Percentiles rank a stretch among this genome's conserved stretches.
These are phyloP conservation scores for Tanytarsus gracilentus DNA, from an alignment of 2,888 invertebrate genomes.

Conservation along the genomic window DNA sequence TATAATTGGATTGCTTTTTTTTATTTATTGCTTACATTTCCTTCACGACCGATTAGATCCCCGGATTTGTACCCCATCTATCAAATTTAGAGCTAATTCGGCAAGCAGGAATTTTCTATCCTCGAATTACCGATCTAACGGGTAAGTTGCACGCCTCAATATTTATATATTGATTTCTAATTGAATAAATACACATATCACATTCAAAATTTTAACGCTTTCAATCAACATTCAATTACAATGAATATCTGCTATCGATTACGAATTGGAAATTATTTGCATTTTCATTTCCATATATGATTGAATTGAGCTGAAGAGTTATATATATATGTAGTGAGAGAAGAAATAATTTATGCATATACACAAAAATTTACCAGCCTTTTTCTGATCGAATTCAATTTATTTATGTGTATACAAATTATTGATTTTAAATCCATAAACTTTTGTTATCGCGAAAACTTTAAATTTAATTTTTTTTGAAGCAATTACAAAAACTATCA, in stretches of 20 bases:
- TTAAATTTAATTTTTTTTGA: background rate
- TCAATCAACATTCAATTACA: constrained; percentile 28
- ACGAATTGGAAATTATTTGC: constrained; percentile 24
- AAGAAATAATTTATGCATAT: background rate
- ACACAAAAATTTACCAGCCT: constrained; percentile 16
- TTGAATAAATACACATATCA: constrained; percentile 14
- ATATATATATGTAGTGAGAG: background rate
- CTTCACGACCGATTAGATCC: too few relatives aligned
- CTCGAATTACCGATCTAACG: constrained; percentile 73
- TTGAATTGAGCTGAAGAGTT: constrained; percentile 12
- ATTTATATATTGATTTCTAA: constrained; percentile 28
- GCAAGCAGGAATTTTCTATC: constrained; percentile 85
- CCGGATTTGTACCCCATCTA: constrained; percentile 55
- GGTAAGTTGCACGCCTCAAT: constrained; percentile 47
- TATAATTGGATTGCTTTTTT: constrained; percentile 41
- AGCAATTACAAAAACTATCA: too few relatives aligned
- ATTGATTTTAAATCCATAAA: background rate
- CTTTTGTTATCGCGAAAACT: background rate
- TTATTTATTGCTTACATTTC: constrained; percentile 41
- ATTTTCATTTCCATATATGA: constrained; percentile 28
- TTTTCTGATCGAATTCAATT: constrained; percentile 18
- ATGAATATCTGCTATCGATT: constrained; percentile 18
- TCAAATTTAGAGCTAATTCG: constrained; percentile 86
- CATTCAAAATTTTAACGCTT: background rate
- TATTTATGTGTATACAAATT: background rate